Conservation (phyloP, 2,797 vertebrate genomes). For the Takifugu ocellatus region DNA sequence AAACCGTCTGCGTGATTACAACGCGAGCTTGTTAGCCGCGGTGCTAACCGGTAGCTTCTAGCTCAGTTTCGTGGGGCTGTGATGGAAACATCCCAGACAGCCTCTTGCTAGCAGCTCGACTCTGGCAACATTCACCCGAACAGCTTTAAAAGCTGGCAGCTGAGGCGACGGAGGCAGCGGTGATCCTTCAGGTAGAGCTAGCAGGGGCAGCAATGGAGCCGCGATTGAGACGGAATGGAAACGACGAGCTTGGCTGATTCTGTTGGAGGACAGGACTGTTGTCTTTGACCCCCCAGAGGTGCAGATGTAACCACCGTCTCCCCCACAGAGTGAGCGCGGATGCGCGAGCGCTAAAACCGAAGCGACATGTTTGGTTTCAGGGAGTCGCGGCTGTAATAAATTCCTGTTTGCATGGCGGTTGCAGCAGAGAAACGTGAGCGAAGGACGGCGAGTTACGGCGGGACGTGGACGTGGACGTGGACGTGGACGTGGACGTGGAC, state of each 20-base stretch:
- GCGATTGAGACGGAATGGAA: neutral
- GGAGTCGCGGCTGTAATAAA: neutral
- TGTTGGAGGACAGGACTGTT: neutral
- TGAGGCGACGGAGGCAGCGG: too few species aligned
- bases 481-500: constrained; percentile 8
- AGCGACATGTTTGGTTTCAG: constrained; percentile 1
- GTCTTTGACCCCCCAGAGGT: constrained; percentile 2
- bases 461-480: constrained; percentile 2
- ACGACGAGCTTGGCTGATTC: neutral
- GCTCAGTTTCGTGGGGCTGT: too few species aligned
- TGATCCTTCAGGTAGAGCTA: neutral
- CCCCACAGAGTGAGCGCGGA: neutral
- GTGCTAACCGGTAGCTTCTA: too few species aligned
- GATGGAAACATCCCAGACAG: too few species aligned
- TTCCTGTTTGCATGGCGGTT: neutral
- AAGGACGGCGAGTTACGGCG: neutral
- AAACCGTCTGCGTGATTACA: too few species aligned
- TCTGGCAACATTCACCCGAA: too few species aligned
- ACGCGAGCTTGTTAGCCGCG: too few species aligned
- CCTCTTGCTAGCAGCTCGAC: too few species aligned
- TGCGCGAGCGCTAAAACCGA: neutral
- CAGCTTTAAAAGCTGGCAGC: neutral
- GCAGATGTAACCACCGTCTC: neutral
- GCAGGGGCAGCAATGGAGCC: neutral
- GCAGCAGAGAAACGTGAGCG: neutral